These are phyloP conservation scores for Clarias platycephalus DNA, from an alignment of 2,797 vertebrate genomes.

Conservation along the genomic window DNA sequence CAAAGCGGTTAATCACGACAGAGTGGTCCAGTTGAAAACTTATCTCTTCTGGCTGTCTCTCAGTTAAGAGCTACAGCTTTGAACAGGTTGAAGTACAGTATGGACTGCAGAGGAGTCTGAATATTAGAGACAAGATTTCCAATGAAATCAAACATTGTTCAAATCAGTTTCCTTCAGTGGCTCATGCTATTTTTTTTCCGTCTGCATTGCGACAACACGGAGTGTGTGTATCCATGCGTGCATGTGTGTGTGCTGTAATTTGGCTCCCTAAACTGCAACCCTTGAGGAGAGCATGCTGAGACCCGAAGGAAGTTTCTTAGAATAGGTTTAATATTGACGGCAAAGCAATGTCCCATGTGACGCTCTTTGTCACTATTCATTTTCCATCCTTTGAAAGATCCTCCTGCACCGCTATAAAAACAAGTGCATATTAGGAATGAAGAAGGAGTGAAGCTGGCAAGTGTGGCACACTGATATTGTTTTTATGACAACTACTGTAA, in stretches of 20 bases:
- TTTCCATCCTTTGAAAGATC: constrained; percentile 27
- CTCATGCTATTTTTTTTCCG: constrained; percentile 16
- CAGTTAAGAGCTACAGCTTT: not conserved
- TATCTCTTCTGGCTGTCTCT: not conserved
- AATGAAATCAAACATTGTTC: constrained; percentile 27
- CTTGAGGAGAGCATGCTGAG: constrained; percentile 34
- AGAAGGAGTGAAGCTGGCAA: not conserved
- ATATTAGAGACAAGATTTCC: constrained; percentile 16
- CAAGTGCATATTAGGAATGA: constrained; percentile 3
- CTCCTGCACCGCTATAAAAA: constrained; percentile 16
- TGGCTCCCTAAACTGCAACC: constrained; percentile 31
- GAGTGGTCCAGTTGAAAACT: not conserved
- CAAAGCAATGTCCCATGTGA: constrained; percentile 9
- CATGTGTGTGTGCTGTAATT: constrained; percentile 1
- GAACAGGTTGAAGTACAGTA: not conserved
- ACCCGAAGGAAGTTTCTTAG: constrained; percentile 35
- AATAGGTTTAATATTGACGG: constrained; percentile 6
- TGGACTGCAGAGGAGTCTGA: not conserved
- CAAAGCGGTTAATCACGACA: not conserved
- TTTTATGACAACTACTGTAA: constrained; percentile 33
- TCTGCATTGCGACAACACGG: constrained; percentile 24
- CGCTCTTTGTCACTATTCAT: constrained; percentile 7
- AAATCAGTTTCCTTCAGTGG: constrained; percentile 25
- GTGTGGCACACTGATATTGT: constrained; percentile 17
- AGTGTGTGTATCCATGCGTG: constrained; percentile 2